These are phyloP conservation scores for Hemicentrotus pulcherrimus DNA, from an alignment of 35 echinoderm and acorn worm genomes.

Conservation along the genomic window DNA sequence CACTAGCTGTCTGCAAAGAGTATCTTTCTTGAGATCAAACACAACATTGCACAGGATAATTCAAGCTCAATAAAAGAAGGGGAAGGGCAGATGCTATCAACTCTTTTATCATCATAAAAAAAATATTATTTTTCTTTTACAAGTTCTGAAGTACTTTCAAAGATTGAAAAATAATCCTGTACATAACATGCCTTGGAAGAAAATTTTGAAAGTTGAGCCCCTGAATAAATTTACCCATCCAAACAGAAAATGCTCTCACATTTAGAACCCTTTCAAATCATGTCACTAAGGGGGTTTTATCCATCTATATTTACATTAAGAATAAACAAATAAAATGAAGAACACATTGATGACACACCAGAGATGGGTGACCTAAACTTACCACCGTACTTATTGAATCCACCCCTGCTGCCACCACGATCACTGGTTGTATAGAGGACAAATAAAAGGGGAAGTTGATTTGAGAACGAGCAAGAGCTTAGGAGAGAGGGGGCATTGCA, in stretches of 20 bases:
- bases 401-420: conserved; percentile 60
- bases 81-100: too few relatives aligned
- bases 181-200: too few relatives aligned
- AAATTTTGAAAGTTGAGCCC: too few relatives aligned
- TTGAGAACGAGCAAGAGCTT: conserved; percentile 42
- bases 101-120: too few relatives aligned
- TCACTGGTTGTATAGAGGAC: conserved; percentile 45
- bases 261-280: neutral
- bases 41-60: too few relatives aligned
- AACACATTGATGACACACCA: conserved; percentile 42
- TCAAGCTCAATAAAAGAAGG: too few relatives aligned
- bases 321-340: neutral
- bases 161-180: too few relatives aligned
- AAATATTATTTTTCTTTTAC: too few relatives aligned
- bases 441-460: conserved; percentile 47
- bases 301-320: neutral
- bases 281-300: neutral
- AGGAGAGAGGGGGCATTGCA: conserved; percentile 53
- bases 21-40: too few relatives aligned
- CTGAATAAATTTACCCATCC: neutral
- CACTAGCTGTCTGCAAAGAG: too few relatives aligned
- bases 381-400: conserved; percentile 78
- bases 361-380: conserved; percentile 43
- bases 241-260: neutral
- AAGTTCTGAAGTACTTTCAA: too few relatives aligned